Percentiles rank a stretch among this genome's conserved stretches.
These are phyloP conservation scores for Hemichromis elongatus DNA, from an alignment of 2,113 vertebrate genomes.

Conservation along the genomic window DNA sequence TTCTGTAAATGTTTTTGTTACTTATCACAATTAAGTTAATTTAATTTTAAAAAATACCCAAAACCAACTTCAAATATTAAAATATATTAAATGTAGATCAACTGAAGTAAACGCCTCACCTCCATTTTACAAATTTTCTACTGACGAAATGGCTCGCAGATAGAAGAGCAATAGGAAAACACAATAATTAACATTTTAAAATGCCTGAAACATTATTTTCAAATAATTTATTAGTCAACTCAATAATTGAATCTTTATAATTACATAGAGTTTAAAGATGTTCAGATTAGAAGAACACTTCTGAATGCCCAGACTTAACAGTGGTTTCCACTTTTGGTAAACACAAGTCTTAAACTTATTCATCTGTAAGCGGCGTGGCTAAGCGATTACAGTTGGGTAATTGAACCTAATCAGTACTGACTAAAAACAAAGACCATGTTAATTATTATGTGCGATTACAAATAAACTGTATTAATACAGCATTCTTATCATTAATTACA, in stretches of 20 bases:
- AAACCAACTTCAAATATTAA: not conserved
- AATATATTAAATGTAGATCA: not conserved
- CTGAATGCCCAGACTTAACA: not conserved
- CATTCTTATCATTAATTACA: not conserved
- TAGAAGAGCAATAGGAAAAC: not conserved
- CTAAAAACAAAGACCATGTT: not conserved
- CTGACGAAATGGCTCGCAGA: not conserved
- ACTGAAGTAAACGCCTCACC: not conserved
- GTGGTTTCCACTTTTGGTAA: not conserved
- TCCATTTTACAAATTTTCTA: not conserved
- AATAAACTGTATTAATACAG: not conserved
- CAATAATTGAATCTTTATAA: not conserved
- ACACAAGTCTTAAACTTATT: not conserved
- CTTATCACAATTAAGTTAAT: not conserved
- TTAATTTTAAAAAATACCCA: not conserved
- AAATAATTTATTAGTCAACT: not conserved
- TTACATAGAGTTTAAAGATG: fast-evolving
- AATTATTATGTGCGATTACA: not conserved
- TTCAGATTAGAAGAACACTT: not conserved
- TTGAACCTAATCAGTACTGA: not conserved
- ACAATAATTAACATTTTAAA: fast-evolving
- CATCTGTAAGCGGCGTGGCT: not conserved
- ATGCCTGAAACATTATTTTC: not conserved
- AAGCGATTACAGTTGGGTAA: not conserved
- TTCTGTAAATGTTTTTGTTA: not conserved